Evolutionary conservation across 1,140 invertebrate species (phyloP).

Genomic region (Danaus melanippus): DNA sequence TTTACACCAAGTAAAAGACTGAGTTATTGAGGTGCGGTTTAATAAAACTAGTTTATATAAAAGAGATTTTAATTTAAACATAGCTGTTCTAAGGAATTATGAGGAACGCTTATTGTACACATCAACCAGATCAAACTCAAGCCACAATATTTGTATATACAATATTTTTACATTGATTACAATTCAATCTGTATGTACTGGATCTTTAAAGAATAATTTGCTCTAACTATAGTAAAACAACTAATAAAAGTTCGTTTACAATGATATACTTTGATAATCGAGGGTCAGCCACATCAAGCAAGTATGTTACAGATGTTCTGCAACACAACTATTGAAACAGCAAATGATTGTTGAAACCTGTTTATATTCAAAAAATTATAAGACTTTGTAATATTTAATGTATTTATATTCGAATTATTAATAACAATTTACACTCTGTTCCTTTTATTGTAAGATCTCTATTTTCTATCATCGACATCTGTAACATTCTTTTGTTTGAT

Average conservation of each 20-base stretch:
- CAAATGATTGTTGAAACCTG: too few relatives aligned
- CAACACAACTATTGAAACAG: too few relatives aligned
- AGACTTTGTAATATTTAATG: too few relatives aligned
- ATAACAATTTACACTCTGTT: too few relatives aligned
- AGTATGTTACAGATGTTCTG: too few relatives aligned
- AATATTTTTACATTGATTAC: conserved; percentile 40
- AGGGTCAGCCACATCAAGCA: too few relatives aligned
- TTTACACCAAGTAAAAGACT: conserved; percentile 10
- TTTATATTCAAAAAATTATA: too few relatives aligned
- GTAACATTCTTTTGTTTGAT: too few relatives aligned
- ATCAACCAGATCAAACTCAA: conserved; percentile 35
- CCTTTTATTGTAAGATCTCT: too few relatives aligned
- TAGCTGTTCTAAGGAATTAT: conserved; percentile 38
- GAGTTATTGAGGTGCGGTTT: conserved; percentile 6
- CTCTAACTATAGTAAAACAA: conserved; percentile 7
- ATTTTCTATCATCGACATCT: too few relatives aligned
- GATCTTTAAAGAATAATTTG: conserved; percentile 1
- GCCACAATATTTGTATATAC: conserved; percentile 38
- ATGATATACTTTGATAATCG: neutral
- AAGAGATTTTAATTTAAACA: conserved; percentile 43
- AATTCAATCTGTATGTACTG: conserved; percentile 30
- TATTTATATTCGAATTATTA: too few relatives aligned
- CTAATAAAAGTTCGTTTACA: conserved; percentile 11
- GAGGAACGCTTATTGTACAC: conserved; percentile 44
- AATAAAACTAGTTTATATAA: conserved; percentile 38